Evolutionary conservation across 2,888 invertebrate genomes (phyloP), one percentile per base, ranked within the genome.

Genomic region (Hoplodrina ambigua): DNA sequence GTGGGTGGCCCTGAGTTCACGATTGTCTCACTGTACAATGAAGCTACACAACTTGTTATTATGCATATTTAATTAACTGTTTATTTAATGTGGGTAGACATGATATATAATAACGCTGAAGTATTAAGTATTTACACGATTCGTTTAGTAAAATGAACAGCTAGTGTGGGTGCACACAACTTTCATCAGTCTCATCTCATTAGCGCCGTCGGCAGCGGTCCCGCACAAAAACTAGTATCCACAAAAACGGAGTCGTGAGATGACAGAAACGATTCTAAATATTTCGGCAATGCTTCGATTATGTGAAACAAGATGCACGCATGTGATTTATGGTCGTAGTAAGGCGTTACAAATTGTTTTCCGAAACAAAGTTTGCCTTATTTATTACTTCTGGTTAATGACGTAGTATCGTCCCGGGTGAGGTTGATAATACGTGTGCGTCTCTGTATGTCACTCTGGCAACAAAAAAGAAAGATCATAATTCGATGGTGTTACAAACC

Each of bases 211-310:
- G 84, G 89, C 88, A 88, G 89, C 88, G 82, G 80, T 62, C 74
- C 66, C 69, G 59, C 64, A 91, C 89, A 93, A 94, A 94, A 93
- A 92, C 87, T 76, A 71, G 64, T 50, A 61, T 55, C 75, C 55
- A 88, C 90, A 93, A 94, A 94, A 94, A 94, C 88, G 75, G 60
- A 80, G 71, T 85, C 87, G 84, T 87, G 87, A 92, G 92, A 91
- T 94, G 95, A 94, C 94, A 95, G 94, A 93, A 92, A 90, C 87
- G 90, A 90, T 93, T 91, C 89, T 87, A 95, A 94, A 94, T 93
- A 96, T 95, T 94, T 94, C 94, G 90, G 91, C 94, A 91, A 94
- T 94, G 93, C 90, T 82, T 87, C 88, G 86, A 91, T 94, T 92
- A 91, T 90, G 87, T 90, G 93, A 93, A 94, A 94, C 92, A 94